These are phyloP conservation scores for Coccyzus lansbergi DNA, from an alignment of 2,797 vertebrate genomes.

Conservation along the genomic window DNA sequence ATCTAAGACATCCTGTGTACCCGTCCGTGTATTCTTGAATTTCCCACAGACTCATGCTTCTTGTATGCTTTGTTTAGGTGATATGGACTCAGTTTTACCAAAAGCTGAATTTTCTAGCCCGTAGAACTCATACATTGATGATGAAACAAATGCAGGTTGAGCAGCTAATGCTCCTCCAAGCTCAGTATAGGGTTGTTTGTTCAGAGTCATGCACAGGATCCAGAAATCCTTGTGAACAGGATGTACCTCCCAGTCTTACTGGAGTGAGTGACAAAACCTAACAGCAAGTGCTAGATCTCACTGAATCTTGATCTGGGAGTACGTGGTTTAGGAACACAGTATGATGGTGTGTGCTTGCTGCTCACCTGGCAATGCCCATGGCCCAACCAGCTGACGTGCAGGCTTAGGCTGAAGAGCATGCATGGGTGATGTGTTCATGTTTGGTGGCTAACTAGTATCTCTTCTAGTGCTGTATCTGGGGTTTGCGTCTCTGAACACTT, in stretches of 20 bases:
- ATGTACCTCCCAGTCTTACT: not conserved
- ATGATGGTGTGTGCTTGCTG: not conserved
- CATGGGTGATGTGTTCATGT: rapidly evolving
- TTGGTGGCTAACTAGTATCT: not conserved
- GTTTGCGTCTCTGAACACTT: not conserved
- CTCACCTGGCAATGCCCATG: rapidly evolving
- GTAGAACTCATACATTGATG: not conserved
- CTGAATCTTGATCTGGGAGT: rapidly evolving
- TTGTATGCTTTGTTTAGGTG: not conserved
- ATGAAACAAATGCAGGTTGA: not conserved
- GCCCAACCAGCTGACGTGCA: not conserved
- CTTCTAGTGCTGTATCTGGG: not conserved
- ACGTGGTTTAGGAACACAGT: rapidly evolving
- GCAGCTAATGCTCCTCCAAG: not conserved
- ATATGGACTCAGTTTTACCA: not conserved
- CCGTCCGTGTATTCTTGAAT: not conserved
- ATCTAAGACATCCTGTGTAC: not conserved
- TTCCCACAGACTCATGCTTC: not conserved
- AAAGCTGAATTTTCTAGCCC: not conserved
- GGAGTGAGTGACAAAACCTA: not conserved
- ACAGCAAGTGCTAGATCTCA: rapidly evolving
- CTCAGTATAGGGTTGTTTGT: not conserved
- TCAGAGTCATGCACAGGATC: not conserved
- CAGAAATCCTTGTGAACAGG: not conserved
- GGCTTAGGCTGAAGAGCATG: rapidly evolving